phyloP scores from a whole-genome alignment of 2,113 vertebrate species.

The Rhegmatorhina hoffmannsi region DNA sequence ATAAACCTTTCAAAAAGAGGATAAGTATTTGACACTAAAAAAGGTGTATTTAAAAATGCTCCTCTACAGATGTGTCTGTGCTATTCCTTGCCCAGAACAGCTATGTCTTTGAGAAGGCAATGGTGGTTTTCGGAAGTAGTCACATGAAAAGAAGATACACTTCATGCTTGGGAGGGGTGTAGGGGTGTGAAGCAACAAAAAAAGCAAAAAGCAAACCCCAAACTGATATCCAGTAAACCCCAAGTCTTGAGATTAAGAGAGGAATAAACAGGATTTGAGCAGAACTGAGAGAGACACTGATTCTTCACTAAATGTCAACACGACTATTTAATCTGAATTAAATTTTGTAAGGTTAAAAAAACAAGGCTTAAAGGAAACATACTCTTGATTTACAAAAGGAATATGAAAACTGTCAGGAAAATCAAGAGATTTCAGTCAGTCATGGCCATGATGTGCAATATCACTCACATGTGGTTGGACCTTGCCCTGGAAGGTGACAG shows the following conservation, averaged over 20 bases:
- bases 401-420: background rate
- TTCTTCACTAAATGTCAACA: background rate
- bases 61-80: background rate
- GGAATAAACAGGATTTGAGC: background rate
- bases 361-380: background rate
- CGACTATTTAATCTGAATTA: background rate
- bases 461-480: rapidly evolving
- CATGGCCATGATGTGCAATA: background rate
- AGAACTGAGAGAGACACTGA: background rate
- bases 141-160: background rate
- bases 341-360: background rate
- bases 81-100: background rate
- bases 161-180: background rate
- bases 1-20: slow-evolving; percentile 3
- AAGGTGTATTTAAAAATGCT: background rate
- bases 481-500: background rate
- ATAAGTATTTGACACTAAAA: background rate
- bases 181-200: background rate
- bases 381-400: background rate
- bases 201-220: background rate
- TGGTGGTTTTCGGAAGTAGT: background rate
- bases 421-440: background rate
- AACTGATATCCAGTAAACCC: background rate
- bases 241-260: background rate
- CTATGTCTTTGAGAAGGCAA: background rate